Percentiles rank a stretch among this genome's conserved stretches.
Conservation (phyloP, 2,797 vertebrate genomes). For the Lycodopsis pacificus region DNA sequence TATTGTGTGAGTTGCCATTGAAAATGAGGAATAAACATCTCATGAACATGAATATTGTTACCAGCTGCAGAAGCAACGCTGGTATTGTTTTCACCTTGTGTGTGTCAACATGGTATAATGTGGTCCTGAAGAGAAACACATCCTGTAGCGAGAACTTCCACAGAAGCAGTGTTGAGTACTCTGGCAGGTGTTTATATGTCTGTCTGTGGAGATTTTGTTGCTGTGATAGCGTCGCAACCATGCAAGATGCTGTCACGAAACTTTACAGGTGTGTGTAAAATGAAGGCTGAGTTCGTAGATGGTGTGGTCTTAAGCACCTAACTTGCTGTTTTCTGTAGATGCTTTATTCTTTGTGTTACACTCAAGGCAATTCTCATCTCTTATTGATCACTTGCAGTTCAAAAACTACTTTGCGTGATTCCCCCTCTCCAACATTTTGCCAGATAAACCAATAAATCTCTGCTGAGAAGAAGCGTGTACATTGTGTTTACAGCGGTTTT, state of each 20-base stretch:
- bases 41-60: neutral
- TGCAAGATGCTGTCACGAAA: no score
- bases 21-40: neutral
- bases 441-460: conserved; percentile 21
- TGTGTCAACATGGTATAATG: no score
- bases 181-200: no score
- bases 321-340: neutral
- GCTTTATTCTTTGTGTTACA: neutral
- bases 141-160: neutral
- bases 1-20: conserved; percentile 2
- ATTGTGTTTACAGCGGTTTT: neutral
- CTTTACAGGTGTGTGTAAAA: no score
- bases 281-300: no score
- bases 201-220: no score
- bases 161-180: neutral
- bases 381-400: conserved; percentile 16
- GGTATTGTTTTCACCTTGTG: neutral
- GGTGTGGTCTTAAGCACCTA: neutral
- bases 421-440: conserved; percentile 10
- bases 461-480: neutral
- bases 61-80: neutral
- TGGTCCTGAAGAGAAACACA: neutral
- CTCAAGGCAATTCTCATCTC: neutral
- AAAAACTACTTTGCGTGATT: conserved; percentile 26
- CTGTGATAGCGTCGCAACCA: neutral